A percentile compares a stretch with the other conserved stretches of the same genome.
Conservation (phyloP, 2,797 vertebrate genomes). For the Onychomys arenicola region DNA sequence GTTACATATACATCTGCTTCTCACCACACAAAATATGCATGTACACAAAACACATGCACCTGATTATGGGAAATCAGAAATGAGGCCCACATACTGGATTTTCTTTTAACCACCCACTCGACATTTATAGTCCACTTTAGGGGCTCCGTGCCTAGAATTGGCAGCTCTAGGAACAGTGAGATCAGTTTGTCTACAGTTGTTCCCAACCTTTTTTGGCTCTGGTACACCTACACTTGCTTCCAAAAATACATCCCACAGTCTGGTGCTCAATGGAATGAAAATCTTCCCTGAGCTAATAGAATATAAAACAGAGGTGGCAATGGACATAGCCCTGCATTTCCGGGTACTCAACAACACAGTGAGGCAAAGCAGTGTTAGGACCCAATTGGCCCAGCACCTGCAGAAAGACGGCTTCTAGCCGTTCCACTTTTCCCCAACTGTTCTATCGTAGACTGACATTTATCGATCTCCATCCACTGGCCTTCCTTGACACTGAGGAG, state of each 20-base stretch:
- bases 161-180: conserved; percentile 82
- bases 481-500: conserved; percentile 22
- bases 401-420: conserved; percentile 11
- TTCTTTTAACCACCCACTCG: conserved; percentile 71
- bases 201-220: conserved; percentile 82
- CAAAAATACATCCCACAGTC: conserved; percentile 81
- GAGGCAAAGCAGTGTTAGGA: conserved; percentile 34
- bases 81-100: conserved; percentile 62
- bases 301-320: conserved; percentile 69
- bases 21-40: conserved; percentile 48
- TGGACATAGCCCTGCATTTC: conserved; percentile 60
- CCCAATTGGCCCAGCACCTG: not conserved
- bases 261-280: conserved; percentile 82
- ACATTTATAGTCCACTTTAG: conserved; percentile 80
- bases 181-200: conserved; percentile 83
- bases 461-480: not conserved
- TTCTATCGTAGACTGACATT: not conserved
- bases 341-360: conserved; percentile 49
- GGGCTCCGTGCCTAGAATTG: conserved; percentile 74
- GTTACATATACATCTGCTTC: conserved; percentile 51
- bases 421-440: not conserved
- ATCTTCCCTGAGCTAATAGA: conserved; percentile 73
- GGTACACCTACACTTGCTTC: conserved; percentile 83
- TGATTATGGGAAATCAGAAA: conserved; percentile 71
- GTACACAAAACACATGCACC: conserved; percentile 61